Percentiles rank a stretch among this genome's conserved stretches.
Evolutionary conservation across 2,113 vertebrate genomes (phyloP).

Genomic region (Trematocara unimaculatum): DNA sequence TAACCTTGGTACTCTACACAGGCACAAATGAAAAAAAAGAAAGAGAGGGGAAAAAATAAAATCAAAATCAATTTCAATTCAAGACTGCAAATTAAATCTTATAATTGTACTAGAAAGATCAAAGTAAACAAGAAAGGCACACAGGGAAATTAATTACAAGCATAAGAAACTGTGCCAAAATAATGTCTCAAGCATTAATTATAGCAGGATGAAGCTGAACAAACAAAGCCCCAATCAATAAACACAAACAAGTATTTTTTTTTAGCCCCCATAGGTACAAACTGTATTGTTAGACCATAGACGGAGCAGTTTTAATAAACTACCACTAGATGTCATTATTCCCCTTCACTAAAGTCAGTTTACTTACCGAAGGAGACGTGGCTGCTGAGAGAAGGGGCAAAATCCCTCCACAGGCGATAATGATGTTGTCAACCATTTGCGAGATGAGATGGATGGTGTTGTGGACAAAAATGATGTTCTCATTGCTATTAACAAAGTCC

Average conservation of each 20-base stretch:
- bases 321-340: constrained; percentile 60
- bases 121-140: neutral
- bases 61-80: constrained; percentile 69
- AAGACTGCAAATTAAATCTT: constrained; percentile 54
- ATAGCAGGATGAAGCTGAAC: neutral
- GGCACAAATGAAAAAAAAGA: constrained; percentile 60
- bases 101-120: neutral
- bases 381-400: constrained; percentile 95
- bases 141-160: neutral
- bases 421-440: constrained; percentile 99
- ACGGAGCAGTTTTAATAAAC: neutral
- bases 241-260: neutral
- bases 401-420: constrained; percentile 97
- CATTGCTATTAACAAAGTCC: constrained; percentile 99
- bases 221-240: neutral
- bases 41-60: constrained; percentile 14
- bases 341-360: constrained; percentile 65
- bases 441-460: constrained; percentile 99
- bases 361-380: constrained; percentile 94
- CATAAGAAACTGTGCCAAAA: neutral
- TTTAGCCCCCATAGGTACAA: neutral
- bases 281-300: neutral
- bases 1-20: constrained; percentile 86
- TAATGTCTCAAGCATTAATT: neutral
- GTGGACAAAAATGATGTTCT: constrained; percentile 99